Base-by-base conservation (phyloP, 1,140 invertebrate genomes). In the Meteorus sp. region DNA sequence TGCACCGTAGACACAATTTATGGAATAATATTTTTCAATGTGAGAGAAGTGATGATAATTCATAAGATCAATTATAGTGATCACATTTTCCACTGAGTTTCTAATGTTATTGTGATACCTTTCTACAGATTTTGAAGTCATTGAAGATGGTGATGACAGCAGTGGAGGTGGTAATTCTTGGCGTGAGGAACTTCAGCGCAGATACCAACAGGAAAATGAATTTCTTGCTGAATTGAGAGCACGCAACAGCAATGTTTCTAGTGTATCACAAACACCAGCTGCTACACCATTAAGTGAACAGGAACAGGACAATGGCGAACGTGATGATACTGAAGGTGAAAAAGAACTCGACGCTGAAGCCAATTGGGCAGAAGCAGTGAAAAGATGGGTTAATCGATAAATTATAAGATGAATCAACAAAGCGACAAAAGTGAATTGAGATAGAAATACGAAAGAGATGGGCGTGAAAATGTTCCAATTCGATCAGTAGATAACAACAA, bases 341-440 rank as follows among this genome's bases (percentile, higher is more conserved):
- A 75, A 80, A 56, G 84, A 86, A 48, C 79, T 80, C 6, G 86
- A 86, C 52, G 76, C 76, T 60, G 81, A 84, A 65, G 79, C 85
- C 60, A 82, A 88, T 67, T 88, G 86, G 85, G 85, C 87, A 57
- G 87, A 89, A 66, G 84, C 84, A 2, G 83, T 86, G 57, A 85
- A 85, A 67, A 79, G 86, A 68, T 88, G 86, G 86, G 84, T 87
- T 39, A 88, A 89, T 75, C 84, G 86, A 79, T 86, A 85, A 82
- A 67, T 60, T 56, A n/a, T n/a, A n/a, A n/a, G n/a, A n/a, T n/a
- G n/a, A n/a, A n/a, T n/a, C n/a, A n/a, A n/a, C n/a, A n/a, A n/a
- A n/a, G n/a, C n/a, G n/a, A n/a, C n/a, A n/a, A n/a, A n/a, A n/a
- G n/a, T n/a, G n/a, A n/a, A n/a, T n/a, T n/a, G n/a, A n/a, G n/a